phyloP scores from a whole-genome alignment of 2,888 invertebrate species.

The Ormyrus pomaceus region DNA sequence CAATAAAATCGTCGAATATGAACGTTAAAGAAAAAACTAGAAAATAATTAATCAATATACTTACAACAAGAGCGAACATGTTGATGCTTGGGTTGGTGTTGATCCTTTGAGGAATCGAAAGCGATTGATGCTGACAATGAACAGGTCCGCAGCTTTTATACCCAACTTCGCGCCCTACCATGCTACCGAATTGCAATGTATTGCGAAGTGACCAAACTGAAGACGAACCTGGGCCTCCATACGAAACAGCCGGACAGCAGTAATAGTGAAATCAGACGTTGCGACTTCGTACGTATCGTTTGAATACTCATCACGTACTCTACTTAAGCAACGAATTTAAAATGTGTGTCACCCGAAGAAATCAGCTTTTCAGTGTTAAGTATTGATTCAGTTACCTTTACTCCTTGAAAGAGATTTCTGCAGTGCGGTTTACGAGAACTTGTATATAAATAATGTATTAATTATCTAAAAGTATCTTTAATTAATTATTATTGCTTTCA shows the following conservation, averaged over 20 bases:
- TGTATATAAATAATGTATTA: too few relatives aligned
- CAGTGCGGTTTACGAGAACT: too few relatives aligned
- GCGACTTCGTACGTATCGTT: slow-evolving; percentile 24
- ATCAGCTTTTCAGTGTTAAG: too few relatives aligned
- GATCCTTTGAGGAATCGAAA: slow-evolving; percentile 62
- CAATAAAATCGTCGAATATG: too few relatives aligned
- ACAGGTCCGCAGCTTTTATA: slow-evolving; percentile 64
- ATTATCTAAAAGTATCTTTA: too few relatives aligned
- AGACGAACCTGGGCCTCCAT: slow-evolving; percentile 11
- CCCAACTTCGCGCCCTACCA: slow-evolving; percentile 57
- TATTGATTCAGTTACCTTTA: too few relatives aligned
- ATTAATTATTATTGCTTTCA: too few relatives aligned
- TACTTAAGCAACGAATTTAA: slow-evolving; percentile 57
- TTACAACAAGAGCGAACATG: slow-evolving; percentile 70
- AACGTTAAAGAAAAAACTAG: too few relatives aligned
- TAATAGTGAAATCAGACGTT: slow-evolving; percentile 60
- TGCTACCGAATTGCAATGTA: slow-evolving; percentile 44
- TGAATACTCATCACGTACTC: slow-evolving; percentile 36
- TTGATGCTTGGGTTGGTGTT: slow-evolving; percentile 57
- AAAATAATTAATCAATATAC: slow-evolving; percentile 48
- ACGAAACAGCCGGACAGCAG: slow-evolving; percentile 13
- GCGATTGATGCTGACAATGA: slow-evolving; percentile 63
- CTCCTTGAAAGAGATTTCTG: too few relatives aligned
- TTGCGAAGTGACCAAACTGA: slow-evolving; percentile 60
- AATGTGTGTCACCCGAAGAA: slow-evolving; percentile 9